Percentiles rank a stretch among this genome's conserved stretches.
Conservation (phyloP, 1,140 invertebrate genomes). For the Drosophila ambigua region DNA sequence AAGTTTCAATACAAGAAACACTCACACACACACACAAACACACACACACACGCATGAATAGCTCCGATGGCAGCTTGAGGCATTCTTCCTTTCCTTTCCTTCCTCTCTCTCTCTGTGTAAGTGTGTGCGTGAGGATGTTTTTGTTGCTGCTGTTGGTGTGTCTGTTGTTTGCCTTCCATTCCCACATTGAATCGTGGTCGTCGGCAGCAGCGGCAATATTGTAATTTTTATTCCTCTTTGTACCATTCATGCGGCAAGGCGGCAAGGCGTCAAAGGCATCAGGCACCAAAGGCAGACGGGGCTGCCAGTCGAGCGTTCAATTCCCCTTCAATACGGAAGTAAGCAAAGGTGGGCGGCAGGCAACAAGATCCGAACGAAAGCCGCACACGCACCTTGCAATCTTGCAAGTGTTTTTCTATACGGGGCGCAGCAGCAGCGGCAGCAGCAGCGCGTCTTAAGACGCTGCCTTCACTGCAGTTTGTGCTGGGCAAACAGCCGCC, state of each 20-base stretch:
- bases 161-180: constrained; percentile 63
- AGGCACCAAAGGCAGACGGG: constrained; percentile 33
- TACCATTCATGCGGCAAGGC: constrained; percentile 60
- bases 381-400: constrained; percentile 80
- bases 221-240: constrained; percentile 79
- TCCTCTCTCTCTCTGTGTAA: constrained; percentile 9
- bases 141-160: constrained; percentile 17
- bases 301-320: constrained; percentile 69
- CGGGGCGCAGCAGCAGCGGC: constrained; percentile 11
- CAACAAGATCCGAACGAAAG: constrained; percentile 25
- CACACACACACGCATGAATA: constrained; percentile 42
- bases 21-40: constrained; percentile 32
- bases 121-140: constrained; percentile 48
- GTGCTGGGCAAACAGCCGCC: constrained; percentile 63
- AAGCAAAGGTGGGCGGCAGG: background rate
- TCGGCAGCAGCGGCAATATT: constrained; percentile 63
- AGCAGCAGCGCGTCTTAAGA: constrained; percentile 50
- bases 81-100: constrained; percentile 11
- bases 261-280: constrained; percentile 26
- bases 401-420: constrained; percentile 77
- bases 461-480: constrained; percentile 46
- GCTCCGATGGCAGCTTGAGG: constrained; percentile 48
- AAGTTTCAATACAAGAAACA: constrained; percentile 76
- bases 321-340: constrained; percentile 67
- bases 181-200: constrained; percentile 40